These are phyloP conservation scores for Saccostrea cuccullata DNA, from an alignment of 1,140 invertebrate species.

Conservation along the genomic window DNA sequence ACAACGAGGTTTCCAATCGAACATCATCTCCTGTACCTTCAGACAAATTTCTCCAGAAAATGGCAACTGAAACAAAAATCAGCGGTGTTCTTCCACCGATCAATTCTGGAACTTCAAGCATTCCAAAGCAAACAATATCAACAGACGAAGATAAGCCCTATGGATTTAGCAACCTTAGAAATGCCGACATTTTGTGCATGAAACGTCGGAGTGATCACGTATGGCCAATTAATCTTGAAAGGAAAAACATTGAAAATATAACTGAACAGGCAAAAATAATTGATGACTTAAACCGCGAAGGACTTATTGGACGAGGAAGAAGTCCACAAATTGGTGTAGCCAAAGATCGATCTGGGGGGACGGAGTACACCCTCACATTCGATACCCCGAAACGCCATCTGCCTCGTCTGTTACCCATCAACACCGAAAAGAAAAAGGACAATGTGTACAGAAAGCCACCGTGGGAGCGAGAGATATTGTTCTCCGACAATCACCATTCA, in stretches of 20 bases:
- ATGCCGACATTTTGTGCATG: constrained; percentile 30
- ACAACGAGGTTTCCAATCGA: background rate
- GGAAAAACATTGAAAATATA: background rate
- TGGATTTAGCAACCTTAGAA: background rate
- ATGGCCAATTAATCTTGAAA: background rate
- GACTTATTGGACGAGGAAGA: constrained; percentile 18
- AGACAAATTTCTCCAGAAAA: background rate
- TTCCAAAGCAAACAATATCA: background rate
- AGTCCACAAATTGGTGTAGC: constrained; percentile 35
- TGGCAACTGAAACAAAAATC: background rate
- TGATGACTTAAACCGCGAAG: constrained; percentile 17
- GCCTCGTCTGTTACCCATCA: constrained; percentile 41
- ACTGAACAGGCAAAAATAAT: constrained; percentile 14
- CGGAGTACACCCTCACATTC: constrained; percentile 28
- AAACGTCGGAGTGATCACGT: background rate
- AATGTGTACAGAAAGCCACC: constrained; percentile 22
- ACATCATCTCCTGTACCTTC: background rate
- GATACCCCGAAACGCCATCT: constrained; percentile 41
- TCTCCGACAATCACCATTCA: background rate
- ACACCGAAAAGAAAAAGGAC: background rate
- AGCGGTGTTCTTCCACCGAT: background rate
- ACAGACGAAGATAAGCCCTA: background rate
- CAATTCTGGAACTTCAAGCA: background rate
- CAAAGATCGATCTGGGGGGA: constrained; percentile 25
- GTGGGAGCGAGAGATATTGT: constrained; percentile 40